Percentiles rank a stretch among this genome's conserved stretches.
These are phyloP conservation scores for Balearica regulorum DNA, from an alignment of 2,797 vertebrate genomes.

Conservation along the genomic window DNA sequence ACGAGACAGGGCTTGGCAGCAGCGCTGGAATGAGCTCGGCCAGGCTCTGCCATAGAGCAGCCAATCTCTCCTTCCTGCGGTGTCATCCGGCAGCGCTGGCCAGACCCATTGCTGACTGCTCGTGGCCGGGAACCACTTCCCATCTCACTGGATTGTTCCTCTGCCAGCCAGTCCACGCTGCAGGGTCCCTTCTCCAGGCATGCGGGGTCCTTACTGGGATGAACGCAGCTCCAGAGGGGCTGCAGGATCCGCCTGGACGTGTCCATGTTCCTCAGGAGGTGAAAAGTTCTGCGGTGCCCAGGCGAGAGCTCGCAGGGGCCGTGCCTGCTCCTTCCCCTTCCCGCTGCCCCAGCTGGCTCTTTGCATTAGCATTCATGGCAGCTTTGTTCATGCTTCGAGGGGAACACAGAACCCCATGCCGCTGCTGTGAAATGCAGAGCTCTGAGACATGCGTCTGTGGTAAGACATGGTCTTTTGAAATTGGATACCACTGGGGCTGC, in stretches of 20 bases:
- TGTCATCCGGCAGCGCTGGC: neutral
- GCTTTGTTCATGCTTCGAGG: neutral
- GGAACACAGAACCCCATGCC: slow-evolving; percentile 12
- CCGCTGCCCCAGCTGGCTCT: neutral
- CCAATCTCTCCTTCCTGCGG: slow-evolving; percentile 30
- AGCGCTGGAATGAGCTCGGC: neutral
- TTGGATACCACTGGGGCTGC: slow-evolving; percentile 22
- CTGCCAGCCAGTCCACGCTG: accelerated
- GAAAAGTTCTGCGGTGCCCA: neutral
- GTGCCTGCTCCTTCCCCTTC: neutral
- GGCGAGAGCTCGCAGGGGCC: neutral
- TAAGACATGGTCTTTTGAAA: slow-evolving; percentile 57
- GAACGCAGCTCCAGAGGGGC: neutral
- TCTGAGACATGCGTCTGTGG: slow-evolving; percentile 46
- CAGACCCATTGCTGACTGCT: neutral
- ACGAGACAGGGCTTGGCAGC: slow-evolving; percentile 14
- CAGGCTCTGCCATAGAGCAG: neutral
- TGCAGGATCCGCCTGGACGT: accelerated
- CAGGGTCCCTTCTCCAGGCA: neutral
- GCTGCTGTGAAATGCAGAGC: slow-evolving; percentile 1
- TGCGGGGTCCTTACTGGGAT: accelerated
- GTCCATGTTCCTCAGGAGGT: neutral
- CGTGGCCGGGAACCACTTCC: neutral
- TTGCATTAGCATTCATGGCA: neutral
- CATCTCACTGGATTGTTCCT: neutral